Conservation (phyloP, 2,888 invertebrate species). For the Oligia fasciuncula region DNA sequence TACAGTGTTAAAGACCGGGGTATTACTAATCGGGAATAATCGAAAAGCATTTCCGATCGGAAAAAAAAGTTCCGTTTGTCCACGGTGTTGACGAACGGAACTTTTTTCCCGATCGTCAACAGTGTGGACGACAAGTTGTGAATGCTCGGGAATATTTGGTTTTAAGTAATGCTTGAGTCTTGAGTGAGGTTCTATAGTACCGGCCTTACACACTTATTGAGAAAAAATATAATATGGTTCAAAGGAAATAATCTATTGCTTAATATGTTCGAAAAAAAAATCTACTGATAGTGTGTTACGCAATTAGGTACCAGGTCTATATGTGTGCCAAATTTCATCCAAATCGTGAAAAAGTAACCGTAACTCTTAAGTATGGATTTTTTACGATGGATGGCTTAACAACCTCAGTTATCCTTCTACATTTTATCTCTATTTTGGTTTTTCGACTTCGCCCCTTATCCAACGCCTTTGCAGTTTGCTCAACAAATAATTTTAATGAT, state of each 20-base stretch:
- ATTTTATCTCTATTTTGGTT: slow-evolving; percentile 8
- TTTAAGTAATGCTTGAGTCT: background rate
- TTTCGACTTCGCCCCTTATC: slow-evolving; percentile 19
- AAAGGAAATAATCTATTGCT: no score
- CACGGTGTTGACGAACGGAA: no score
- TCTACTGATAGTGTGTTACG: no score
- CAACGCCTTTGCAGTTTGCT: slow-evolving; percentile 51
- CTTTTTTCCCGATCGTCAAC: no score
- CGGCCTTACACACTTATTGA: background rate
- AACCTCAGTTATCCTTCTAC: slow-evolving; percentile 40
- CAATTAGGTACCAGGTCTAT: background rate
- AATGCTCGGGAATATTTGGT: background rate
- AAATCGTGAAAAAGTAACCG: background rate
- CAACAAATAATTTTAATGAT: slow-evolving; percentile 63
- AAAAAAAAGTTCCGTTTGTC: no score
- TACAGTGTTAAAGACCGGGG: no score
- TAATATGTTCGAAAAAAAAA: no score
- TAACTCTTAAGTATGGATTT: background rate
- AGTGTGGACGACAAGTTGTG: no score
- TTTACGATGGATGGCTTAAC: background rate
- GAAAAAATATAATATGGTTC: background rate
- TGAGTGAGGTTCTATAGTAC: background rate
- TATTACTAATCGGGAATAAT: no score
- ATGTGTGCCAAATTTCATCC: background rate
- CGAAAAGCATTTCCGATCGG: no score